These are phyloP conservation scores for Pseudopleuronectes americanus DNA, from an alignment of 2,797 vertebrate species.

Conservation along the genomic window DNA sequence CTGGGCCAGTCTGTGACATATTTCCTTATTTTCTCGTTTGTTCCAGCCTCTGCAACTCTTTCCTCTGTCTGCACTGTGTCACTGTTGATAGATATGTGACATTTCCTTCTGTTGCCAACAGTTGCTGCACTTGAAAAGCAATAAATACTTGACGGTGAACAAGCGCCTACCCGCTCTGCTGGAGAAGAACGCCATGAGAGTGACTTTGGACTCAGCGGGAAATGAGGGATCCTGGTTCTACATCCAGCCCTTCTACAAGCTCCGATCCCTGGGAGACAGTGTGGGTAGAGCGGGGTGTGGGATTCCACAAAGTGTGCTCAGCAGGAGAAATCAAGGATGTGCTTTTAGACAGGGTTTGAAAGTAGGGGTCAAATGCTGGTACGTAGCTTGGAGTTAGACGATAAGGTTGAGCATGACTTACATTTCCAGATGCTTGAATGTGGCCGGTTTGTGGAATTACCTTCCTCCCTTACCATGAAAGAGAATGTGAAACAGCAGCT, in stretches of 20 bases:
- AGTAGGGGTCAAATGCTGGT: constrained; percentile 11
- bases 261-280: constrained; percentile 96
- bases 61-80: constrained; percentile 26
- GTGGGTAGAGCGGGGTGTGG: constrained; percentile 79
- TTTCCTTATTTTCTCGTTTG: neutral
- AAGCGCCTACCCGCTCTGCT: constrained; percentile 95
- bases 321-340: constrained; percentile 16
- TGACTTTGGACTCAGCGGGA: constrained; percentile 95
- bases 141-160: constrained; percentile 98
- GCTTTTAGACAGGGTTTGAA: constrained; percentile 40
- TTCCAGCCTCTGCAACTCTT: neutral
- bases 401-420: no score
- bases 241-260: constrained; percentile 98
- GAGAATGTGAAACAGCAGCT: no score
- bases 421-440: neutral
- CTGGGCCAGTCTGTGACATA: constrained; percentile 31
- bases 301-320: constrained; percentile 47
- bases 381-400: neutral
- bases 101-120: constrained; percentile 63
- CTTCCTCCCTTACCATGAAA: neutral
- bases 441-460: neutral
- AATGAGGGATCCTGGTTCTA: constrained; percentile 99
- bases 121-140: constrained; percentile 98
- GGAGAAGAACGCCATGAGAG: constrained; percentile 99
- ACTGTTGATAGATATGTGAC: neutral